Evolutionary conservation across 2,888 invertebrate genomes (phyloP).

Genomic region (Leptinotarsa tumamoca): DNA sequence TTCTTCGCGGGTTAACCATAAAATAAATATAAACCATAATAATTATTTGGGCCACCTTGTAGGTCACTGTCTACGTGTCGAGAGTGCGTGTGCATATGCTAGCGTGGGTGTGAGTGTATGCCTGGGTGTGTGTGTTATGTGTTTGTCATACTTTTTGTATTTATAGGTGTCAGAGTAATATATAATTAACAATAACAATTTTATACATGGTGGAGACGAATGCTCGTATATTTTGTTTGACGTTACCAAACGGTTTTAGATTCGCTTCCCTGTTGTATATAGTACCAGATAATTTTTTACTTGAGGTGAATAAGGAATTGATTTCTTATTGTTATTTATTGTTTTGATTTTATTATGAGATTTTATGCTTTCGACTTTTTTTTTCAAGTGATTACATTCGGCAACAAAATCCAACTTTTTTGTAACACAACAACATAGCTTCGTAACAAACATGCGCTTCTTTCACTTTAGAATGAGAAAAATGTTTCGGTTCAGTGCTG

Average conservation of each 20-base stretch:
- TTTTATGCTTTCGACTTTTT: constrained; percentile 18
- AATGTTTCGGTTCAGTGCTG: too few species aligned
- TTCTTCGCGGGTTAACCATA: not conserved
- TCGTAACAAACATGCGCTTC: too few species aligned
- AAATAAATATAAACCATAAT: not conserved
- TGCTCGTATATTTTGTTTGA: constrained; percentile 29
- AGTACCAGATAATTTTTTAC: constrained; percentile 16
- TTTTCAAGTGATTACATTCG: not conserved
- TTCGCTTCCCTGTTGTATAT: constrained; percentile 18
- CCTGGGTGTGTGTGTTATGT: constrained; percentile 25
- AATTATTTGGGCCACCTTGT: constrained; percentile 23
- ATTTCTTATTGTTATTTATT: constrained; percentile 22
- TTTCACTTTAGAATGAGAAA: too few species aligned
- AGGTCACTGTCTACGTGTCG: constrained; percentile 13
- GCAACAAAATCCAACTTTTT: too few species aligned
- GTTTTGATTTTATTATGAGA: constrained; percentile 16
- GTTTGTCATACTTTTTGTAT: constrained; percentile 32
- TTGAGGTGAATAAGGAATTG: constrained; percentile 13
- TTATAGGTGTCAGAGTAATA: constrained; percentile 40
- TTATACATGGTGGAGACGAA: constrained; percentile 33
- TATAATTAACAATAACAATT: constrained; percentile 36
- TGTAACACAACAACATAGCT: too few species aligned
- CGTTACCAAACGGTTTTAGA: constrained; percentile 19
- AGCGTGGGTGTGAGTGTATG: constrained; percentile 26
- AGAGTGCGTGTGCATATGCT: constrained; percentile 32